These are phyloP conservation scores for Nomia melanderi DNA, from an alignment of 1,140 invertebrate genomes.

Conservation along the genomic window DNA sequence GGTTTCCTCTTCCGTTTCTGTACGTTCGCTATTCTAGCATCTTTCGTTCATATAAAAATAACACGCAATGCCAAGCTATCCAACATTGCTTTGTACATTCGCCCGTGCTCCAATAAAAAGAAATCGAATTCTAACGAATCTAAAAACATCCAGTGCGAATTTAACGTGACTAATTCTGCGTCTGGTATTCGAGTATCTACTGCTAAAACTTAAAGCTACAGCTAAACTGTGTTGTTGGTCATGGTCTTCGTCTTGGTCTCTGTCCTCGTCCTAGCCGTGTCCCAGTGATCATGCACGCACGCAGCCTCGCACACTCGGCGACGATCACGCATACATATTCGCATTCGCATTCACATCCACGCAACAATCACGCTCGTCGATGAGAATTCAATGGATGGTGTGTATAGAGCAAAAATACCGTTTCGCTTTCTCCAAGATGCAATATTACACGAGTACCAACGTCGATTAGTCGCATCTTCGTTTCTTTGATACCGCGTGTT, in stretches of 20 bases:
- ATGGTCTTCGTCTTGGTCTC: not conserved
- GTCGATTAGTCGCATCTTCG: not conserved
- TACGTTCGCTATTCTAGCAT: conserved; percentile 57
- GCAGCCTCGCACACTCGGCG: no score
- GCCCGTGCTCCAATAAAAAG: conserved; percentile 80
- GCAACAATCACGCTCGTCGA: no score
- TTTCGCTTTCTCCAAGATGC: not conserved
- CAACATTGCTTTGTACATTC: conserved; percentile 82
- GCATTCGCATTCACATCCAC: no score
- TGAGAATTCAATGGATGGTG: not conserved
- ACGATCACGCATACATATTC: no score
- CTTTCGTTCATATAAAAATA: conserved; percentile 78
- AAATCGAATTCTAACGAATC: conserved; percentile 72
- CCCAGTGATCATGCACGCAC: not conserved
- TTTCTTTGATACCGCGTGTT: not conserved
- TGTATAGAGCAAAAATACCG: not conserved
- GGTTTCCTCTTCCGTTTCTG: conserved; percentile 26
- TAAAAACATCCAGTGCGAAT: conserved; percentile 64
- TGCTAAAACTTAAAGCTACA: conserved; percentile 53
- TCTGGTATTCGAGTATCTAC: conserved; percentile 34
- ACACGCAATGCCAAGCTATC: conserved; percentile 78
- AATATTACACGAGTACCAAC: not conserved
- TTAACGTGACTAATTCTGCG: conserved; percentile 49
- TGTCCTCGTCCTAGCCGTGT: not conserved
- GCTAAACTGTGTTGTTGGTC: not conserved